Base-by-base conservation (phyloP, 2,113 vertebrate genomes). In the Archocentrus centrarchus region DNA sequence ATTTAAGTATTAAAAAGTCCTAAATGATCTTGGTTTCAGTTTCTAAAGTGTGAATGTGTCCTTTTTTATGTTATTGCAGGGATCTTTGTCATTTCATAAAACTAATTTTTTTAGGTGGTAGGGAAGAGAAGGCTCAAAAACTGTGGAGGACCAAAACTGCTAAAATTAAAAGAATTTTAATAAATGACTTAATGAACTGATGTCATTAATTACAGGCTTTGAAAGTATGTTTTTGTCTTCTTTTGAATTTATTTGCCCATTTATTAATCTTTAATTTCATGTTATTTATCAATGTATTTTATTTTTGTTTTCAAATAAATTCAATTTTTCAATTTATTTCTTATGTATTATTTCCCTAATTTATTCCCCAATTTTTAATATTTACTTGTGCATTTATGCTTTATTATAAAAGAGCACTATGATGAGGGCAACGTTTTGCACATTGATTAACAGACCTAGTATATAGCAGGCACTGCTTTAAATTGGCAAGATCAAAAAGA, bases 221-320 rank as follows among this genome's bases (percentile, higher is more conserved):
- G 37, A 66, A 44, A 41, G 41, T 14, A 24, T n/a, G 24, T 70
- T 70, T 70, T 50, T 50, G 13, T 70, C 53, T 32, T 24, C 2
- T 0, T 70, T 70, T 70, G 15, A 70, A 70, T 53, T 20, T 47
- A 14, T 47, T 47, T 53, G 50, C 44, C 24, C 24, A 70, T 53
- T 70, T 53, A 70, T 53, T 50, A 17, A 50, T 50, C 5, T 50
- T 50, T 70, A 30, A 70, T 70, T 70, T 50, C 30, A 30, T 53
- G 44, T 70, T 70, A 70, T 70, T 70, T 50, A 50, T 53, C 44
- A 70, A 53, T 70, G 66, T 53, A 70, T 70, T 70, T 70, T 70
- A 50, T 70, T 70, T 44, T 44, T 47, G 2, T 70, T 70, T 70
- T 13, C 11, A 70, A 70, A 50, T 53, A 70, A 70, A 70, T 50